These are phyloP conservation scores for Lingula anatina DNA, from an alignment of 2,888 invertebrate species.

Conservation along the genomic window DNA sequence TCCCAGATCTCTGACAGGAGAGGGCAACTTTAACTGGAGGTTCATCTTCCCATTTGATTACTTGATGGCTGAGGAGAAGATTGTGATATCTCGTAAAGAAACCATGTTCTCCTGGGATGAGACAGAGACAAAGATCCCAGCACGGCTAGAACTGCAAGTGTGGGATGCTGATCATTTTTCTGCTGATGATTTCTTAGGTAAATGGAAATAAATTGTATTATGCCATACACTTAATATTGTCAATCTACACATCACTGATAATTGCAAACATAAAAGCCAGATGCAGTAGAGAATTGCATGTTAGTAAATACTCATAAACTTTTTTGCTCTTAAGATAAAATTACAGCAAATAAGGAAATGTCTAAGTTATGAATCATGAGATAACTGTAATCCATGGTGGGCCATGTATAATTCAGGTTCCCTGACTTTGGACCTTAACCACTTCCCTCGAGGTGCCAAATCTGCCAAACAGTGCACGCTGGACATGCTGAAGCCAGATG, in stretches of 20 bases:
- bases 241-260: too few relatives aligned
- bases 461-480: conserved; percentile 77
- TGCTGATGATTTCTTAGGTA: conserved; percentile 74
- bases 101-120: conserved; percentile 73
- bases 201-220: conserved; percentile 1
- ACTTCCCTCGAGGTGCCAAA: conserved; percentile 54
- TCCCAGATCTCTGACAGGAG: conserved; percentile 67
- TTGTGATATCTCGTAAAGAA: conserved; percentile 64
- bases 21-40: conserved; percentile 85
- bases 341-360: too few relatives aligned
- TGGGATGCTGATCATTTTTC: conserved; percentile 78
- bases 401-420: too few relatives aligned
- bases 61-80: conserved; percentile 68
- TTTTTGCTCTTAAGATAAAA: too few relatives aligned
- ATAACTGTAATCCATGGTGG: too few relatives aligned
- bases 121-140: conserved; percentile 68
- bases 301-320: too few relatives aligned
- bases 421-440: conserved; percentile 48
- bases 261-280: too few relatives aligned
- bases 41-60: conserved; percentile 78
- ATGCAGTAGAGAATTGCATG: too few relatives aligned
- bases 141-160: conserved; percentile 71
- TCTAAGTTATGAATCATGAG: too few relatives aligned
- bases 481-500: conserved; percentile 56
- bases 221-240: not conserved